Percentiles rank a stretch among this genome's conserved stretches.
Conservation (phyloP, 2,888 invertebrate species). For the Sarcophaga variegata region DNA sequence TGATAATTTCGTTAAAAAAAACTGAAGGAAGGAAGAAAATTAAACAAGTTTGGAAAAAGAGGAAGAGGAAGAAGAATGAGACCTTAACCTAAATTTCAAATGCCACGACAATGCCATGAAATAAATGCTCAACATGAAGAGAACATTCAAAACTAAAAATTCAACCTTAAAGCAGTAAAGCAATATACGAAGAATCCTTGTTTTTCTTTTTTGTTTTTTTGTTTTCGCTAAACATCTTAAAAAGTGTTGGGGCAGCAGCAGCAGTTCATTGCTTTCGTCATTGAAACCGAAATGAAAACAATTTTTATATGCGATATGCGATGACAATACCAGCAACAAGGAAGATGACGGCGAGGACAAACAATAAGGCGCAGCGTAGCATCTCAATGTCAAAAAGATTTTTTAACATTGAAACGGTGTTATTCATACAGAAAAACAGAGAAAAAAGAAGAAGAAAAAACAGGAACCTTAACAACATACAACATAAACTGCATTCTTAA, state of each 20-base stretch:
- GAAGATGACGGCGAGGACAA: neutral
- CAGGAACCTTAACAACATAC: neutral
- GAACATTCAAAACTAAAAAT: slow-evolving; percentile 45
- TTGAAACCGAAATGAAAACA: slow-evolving; percentile 27
- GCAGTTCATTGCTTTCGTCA: neutral
- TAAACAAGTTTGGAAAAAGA: slow-evolving; percentile 14
- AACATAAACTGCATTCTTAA: slow-evolving; percentile 25
- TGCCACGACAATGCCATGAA: slow-evolving; percentile 22
- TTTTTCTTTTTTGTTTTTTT: neutral
- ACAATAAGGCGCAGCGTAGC: slow-evolving; percentile 16
- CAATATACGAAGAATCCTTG: slow-evolving; percentile 17
- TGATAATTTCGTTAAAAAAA: too few species aligned
- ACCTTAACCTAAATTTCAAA: slow-evolving; percentile 59
- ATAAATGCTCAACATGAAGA: neutral
- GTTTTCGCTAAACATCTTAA: slow-evolving; percentile 32
- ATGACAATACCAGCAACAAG: slow-evolving; percentile 27
- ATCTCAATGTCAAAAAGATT: slow-evolving; percentile 62
- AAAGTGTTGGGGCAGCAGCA: neutral
- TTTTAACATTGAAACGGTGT: slow-evolving; percentile 51
- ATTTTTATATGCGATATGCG: slow-evolving; percentile 59
- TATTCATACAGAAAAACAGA: neutral
- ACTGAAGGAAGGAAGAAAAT: neutral
- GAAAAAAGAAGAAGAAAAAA: slow-evolving; percentile 4
- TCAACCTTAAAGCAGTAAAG: slow-evolving; percentile 39
- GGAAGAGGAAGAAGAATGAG: neutral